A percentile compares a stretch with the other conserved stretches of the same genome.
These are phyloP conservation scores for Allacma fusca DNA, from an alignment of 2,888 invertebrate species.

Conservation along the genomic window DNA sequence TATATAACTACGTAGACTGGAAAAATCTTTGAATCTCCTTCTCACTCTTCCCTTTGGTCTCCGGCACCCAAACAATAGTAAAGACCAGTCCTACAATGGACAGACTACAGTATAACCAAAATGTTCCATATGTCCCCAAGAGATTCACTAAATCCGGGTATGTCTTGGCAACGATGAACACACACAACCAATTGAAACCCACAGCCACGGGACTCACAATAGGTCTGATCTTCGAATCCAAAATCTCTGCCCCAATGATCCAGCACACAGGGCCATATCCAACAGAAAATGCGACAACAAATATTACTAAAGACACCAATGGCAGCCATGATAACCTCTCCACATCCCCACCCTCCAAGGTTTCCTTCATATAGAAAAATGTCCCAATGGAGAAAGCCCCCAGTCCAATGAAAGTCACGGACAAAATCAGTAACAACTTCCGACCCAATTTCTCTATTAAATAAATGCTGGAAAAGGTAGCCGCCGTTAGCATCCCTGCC, in stretches of 20 bases:
- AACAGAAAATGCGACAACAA: conserved; percentile 53
- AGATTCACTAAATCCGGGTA: conserved; percentile 54
- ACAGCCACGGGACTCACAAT: conserved; percentile 53
- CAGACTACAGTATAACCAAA: conserved; percentile 51
- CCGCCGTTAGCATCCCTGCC: conserved; percentile 51
- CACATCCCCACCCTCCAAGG: conserved; percentile 14
- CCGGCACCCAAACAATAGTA: conserved; percentile 54
- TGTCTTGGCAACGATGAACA: conserved; percentile 55
- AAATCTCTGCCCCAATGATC: conserved; percentile 57
- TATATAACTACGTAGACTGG: background rate
- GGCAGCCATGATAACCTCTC: conserved; percentile 48
- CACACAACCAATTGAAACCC: conserved; percentile 57
- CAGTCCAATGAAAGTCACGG: conserved; percentile 48
- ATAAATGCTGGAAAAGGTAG: conserved; percentile 53
- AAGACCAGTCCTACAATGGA: conserved; percentile 51
- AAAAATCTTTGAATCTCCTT: conserved; percentile 49
- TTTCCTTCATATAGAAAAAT: conserved; percentile 56
- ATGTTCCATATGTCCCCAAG: conserved; percentile 52
- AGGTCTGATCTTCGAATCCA: conserved; percentile 50
- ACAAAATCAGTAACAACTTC: conserved; percentile 51
- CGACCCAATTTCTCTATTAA: conserved; percentile 57
- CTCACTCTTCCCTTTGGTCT: conserved; percentile 56
- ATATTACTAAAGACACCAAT: conserved; percentile 49
- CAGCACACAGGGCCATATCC: conserved; percentile 57
- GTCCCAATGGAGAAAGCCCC: conserved; percentile 50